Evolutionary conservation across 2,113 vertebrate genomes (phyloP).

Genomic region (Oreochromis niloticus): DNA sequence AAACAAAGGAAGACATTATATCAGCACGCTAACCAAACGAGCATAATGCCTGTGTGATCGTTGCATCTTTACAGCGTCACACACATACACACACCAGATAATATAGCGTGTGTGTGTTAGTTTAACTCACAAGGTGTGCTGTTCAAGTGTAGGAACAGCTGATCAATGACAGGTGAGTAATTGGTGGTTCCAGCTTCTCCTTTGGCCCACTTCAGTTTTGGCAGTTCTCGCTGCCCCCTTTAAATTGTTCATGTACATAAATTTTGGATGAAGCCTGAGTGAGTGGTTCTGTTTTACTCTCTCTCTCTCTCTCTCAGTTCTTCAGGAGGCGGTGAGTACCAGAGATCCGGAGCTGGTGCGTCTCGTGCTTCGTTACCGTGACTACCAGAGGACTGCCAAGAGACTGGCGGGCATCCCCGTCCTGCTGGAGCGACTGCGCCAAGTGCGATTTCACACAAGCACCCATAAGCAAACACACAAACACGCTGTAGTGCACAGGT

Average conservation of each 20-base stretch:
- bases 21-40: not conserved
- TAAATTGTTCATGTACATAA: conserved; percentile 40
- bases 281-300: conserved; percentile 7
- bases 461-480: not conserved
- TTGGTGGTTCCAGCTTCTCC: conserved; percentile 11
- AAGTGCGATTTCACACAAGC: conserved; percentile 73
- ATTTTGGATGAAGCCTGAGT: conserved; percentile 54
- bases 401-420: conserved; percentile 90
- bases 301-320: conserved; percentile 68
- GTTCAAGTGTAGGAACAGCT: not conserved
- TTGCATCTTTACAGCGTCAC: not conserved
- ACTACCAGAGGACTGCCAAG: conserved; percentile 93
- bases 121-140: not conserved
- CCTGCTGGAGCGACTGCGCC: conserved; percentile 89
- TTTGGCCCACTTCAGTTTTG: conserved; percentile 33
- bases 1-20: not conserved
- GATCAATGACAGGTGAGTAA: conserved; percentile 25
- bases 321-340: conserved; percentile 95
- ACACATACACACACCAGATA: not conserved
- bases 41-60: not conserved
- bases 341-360: conserved; percentile 90
- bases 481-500: not conserved
- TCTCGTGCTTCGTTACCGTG: conserved; percentile 88
- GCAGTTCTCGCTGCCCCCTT: conserved; percentile 7
- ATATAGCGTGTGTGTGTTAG: not conserved